phyloP scores from a whole-genome alignment of 2,888 invertebrate species.

The Melieria crassipennis region DNA sequence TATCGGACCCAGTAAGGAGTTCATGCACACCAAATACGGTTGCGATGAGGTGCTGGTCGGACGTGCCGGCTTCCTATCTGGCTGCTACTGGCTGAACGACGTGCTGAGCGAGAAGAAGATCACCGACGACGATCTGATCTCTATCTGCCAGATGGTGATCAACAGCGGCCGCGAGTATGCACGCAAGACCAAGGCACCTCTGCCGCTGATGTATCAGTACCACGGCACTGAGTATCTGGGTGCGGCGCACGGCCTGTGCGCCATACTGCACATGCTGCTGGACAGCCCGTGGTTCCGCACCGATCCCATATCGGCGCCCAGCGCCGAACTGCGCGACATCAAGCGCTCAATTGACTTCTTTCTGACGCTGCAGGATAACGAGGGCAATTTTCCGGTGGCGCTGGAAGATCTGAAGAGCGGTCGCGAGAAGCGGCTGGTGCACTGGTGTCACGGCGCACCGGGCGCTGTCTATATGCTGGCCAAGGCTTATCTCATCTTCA shows the following conservation, averaged over 20 bases:
- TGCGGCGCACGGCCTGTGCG: conserved; percentile 73
- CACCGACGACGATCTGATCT: conserved; percentile 68
- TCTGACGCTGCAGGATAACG: conserved; percentile 69
- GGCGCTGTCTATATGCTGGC: conserved; percentile 83
- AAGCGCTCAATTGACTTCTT: conserved; percentile 74
- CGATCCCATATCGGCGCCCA: conserved; percentile 52
- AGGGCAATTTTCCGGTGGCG: conserved; percentile 82
- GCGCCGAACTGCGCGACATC: conserved; percentile 68
- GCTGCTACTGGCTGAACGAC: conserved; percentile 76
- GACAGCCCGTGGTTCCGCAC: conserved; percentile 67
- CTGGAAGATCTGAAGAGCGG: conserved; percentile 72
- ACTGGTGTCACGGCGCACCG: conserved; percentile 93
- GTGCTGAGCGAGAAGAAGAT: conserved; percentile 58
- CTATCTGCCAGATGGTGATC: conserved; percentile 76
- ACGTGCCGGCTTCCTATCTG: conserved; percentile 83
- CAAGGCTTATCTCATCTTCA: conserved; percentile 79
- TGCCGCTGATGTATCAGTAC: conserved; percentile 80
- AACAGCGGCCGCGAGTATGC: conserved; percentile 78
- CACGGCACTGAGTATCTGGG: conserved; percentile 68
- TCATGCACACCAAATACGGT: conserved; percentile 72
- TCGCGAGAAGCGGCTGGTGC: conserved; percentile 75
- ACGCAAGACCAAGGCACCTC: conserved; percentile 68
- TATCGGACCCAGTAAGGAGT: conserved; percentile 67
- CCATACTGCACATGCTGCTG: conserved; percentile 74
- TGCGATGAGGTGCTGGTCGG: conserved; percentile 89